Conservation (phyloP, 2,888 invertebrate genomes). For the Liposcelis brunnea region DNA sequence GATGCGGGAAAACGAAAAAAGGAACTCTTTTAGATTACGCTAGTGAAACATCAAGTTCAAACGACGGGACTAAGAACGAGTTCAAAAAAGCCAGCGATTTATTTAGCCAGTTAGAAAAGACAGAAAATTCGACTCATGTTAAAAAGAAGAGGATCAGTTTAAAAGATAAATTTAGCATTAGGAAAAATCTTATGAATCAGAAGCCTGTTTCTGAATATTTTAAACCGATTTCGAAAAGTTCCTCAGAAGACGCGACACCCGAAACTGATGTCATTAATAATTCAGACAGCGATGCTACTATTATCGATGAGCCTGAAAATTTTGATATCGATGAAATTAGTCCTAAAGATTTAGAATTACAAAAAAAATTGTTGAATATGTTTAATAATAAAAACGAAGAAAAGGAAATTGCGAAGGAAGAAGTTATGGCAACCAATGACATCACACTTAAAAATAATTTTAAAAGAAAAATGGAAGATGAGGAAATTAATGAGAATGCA, state of each 20-base stretch:
- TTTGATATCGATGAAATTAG: too few species aligned
- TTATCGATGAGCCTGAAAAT: too few species aligned
- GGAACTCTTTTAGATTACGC: background rate
- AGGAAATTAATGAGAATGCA: background rate
- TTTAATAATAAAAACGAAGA: background rate
- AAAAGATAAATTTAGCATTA: background rate
- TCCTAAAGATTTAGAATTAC: background rate
- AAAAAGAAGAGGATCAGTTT: background rate
- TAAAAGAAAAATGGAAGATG: background rate
- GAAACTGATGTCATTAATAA: background rate
- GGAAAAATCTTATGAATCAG: background rate
- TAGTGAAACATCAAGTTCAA: background rate
- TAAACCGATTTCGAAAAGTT: background rate
- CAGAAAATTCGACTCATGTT: background rate
- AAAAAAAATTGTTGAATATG: background rate
- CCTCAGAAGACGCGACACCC: background rate
- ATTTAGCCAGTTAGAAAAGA: background rate
- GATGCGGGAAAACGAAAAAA: background rate
- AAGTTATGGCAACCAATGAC: too few species aligned
- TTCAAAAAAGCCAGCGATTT: background rate
- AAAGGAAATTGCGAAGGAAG: background rate
- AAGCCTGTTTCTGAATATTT: constrained; percentile 3
- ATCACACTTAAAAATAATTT: background rate
- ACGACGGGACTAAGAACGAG: background rate
- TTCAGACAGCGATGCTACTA: background rate